phyloP scores from a whole-genome alignment of 2,888 invertebrate genomes.

The Tineola bisselliella region DNA sequence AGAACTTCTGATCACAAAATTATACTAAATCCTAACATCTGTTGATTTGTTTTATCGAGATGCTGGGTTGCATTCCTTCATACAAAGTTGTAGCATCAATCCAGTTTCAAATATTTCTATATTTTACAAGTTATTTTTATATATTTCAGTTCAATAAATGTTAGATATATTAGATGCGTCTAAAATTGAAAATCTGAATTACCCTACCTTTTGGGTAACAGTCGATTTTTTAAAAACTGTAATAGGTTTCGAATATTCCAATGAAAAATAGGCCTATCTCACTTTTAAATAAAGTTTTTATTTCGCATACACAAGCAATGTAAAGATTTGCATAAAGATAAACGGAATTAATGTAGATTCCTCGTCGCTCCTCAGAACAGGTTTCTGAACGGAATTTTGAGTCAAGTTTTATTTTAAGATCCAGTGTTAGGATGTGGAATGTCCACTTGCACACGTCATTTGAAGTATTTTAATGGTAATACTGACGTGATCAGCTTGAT shows the following conservation, averaged over 20 bases:
- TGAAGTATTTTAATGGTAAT: conserved; percentile 7
- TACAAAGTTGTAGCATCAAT: not conserved
- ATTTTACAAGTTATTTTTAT: no score
- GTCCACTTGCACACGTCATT: conserved; percentile 11
- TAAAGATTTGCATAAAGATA: not conserved
- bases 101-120: no score
- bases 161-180: no score
- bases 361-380: not conserved
- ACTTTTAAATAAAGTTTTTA: not conserved
- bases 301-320: not conserved
- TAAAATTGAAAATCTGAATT: no score
- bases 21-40: not conserved
- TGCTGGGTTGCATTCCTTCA: not conserved
- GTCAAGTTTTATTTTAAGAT: conserved; percentile 2
- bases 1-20: conserved; percentile 8
- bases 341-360: not conserved
- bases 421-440: not conserved
- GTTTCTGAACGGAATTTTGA: conserved; percentile 7
- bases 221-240: no score
- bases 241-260: no score
- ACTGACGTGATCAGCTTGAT: not conserved
- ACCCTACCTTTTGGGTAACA: no score
- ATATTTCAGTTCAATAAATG: no score
- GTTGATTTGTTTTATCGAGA: not conserved
- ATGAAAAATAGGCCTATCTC: no score